A percentile compares a stretch with the other conserved stretches of the same genome.
Conservation (phyloP, 1,140 invertebrate genomes). For the Aporrectodea caliginosa region DNA sequence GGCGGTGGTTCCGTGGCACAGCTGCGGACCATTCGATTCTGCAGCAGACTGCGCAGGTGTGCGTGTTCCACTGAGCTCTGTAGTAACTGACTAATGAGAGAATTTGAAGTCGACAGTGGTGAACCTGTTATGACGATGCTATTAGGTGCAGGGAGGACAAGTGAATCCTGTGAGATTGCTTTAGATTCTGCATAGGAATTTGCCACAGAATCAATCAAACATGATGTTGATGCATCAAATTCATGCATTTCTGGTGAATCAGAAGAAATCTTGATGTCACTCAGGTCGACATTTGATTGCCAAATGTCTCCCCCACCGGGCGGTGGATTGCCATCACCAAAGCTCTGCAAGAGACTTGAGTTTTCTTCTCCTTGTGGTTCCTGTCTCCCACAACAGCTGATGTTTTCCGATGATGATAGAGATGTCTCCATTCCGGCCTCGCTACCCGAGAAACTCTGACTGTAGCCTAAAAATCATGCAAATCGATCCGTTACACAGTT, state of each 20-base stretch:
- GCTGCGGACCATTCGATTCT: not conserved
- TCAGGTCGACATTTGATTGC: not conserved
- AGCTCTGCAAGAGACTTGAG: not conserved
- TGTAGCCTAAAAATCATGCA: not conserved
- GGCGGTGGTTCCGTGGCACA: not conserved
- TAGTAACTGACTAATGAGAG: not conserved
- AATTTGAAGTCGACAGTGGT: not conserved
- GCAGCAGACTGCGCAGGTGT: not conserved
- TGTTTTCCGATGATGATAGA: not conserved
- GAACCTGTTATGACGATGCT: too few species aligned
- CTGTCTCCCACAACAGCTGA: not conserved
- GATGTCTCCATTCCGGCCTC: not conserved
- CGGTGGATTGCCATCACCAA: not conserved
- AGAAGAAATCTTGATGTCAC: not conserved
- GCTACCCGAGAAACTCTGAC: not conserved
- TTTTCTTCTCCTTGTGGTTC: not conserved
- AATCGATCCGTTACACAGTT: too few species aligned
- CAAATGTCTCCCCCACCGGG: not conserved
- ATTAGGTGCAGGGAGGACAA: too few species aligned
- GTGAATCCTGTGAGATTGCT: too few species aligned
- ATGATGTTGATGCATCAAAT: too few species aligned
- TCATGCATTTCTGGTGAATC: too few species aligned
- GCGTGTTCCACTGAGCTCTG: not conserved
- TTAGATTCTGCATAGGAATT: too few species aligned
- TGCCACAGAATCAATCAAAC: too few species aligned